phyloP scores from a whole-genome alignment of 1,140 invertebrate species.

The Sitophilus oryzae region DNA sequence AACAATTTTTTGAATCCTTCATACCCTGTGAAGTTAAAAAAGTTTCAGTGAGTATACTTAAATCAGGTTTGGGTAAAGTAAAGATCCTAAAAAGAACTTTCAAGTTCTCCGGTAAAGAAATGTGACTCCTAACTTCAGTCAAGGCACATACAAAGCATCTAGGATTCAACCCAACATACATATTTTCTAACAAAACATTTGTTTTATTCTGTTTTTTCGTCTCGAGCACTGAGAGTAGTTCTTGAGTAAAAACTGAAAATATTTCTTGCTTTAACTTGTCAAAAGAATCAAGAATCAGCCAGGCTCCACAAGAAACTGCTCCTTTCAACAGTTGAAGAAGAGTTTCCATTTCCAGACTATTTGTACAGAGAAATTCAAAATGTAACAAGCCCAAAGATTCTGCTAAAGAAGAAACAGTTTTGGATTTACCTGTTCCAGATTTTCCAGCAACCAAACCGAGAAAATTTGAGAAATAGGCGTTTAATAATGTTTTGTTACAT shows the following conservation, averaged over 20 bases:
- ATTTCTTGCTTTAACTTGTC: slow-evolving; percentile 30
- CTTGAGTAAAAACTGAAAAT: slow-evolving; percentile 22
- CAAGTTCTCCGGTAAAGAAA: slow-evolving; percentile 80
- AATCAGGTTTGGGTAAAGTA: slow-evolving; percentile 90
- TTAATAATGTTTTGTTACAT: slow-evolving; percentile 79
- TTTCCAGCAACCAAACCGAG: slow-evolving; percentile 75
- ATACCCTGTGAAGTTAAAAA: slow-evolving; percentile 83
- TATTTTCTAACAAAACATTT: slow-evolving; percentile 51
- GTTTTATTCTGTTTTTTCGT: slow-evolving; percentile 64
- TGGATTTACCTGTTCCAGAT: slow-evolving; percentile 81
- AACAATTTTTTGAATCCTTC: slow-evolving; percentile 64
- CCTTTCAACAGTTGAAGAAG: slow-evolving; percentile 65
- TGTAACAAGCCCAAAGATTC: slow-evolving; percentile 87
- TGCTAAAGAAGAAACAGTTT: slow-evolving; percentile 78
- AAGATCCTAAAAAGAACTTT: slow-evolving; percentile 85
- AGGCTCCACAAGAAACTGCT: slow-evolving; percentile 76
- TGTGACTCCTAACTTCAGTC: slow-evolving; percentile 28
- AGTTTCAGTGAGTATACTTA: slow-evolving; percentile 82
- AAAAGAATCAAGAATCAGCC: slow-evolving; percentile 79
- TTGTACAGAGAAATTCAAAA: slow-evolving; percentile 80
- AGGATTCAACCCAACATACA: not conserved
- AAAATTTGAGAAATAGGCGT: slow-evolving; percentile 70
- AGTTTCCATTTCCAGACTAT: slow-evolving; percentile 67
- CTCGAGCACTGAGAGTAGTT: slow-evolving; percentile 66
- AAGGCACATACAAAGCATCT: slow-evolving; percentile 41